Evolutionary conservation across 2,113 vertebrate genomes (phyloP), one percentile per base, ranked within the genome.

Genomic region (Notothenia coriiceps): DNA sequence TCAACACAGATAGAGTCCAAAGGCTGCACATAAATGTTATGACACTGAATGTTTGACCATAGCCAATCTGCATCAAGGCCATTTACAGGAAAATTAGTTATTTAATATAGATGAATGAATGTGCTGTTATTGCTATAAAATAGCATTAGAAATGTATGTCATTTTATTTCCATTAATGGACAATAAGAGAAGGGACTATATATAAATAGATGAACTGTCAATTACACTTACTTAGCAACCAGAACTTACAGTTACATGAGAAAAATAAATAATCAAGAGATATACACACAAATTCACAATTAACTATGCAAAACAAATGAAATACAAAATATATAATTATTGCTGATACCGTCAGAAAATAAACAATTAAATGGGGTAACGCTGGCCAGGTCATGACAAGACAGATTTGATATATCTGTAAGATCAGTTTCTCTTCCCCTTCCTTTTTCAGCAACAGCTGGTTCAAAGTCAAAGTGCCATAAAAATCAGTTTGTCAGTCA

Each of bases 381-480:
- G 1, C 2, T 5, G 5, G 4, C 4, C 29, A 33, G 12, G 12
- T 0, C 0, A 55, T 74, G 35, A 68, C 35, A 47, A 25, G 63
- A 54, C 70, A 13, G 15, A 18, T 52, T 14, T 25, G 40, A 35
- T 22, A 20, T 76, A 40, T 46, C 4, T 1, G 10, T 71, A 17
- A 57, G 2, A 47, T 52, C 33, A 1, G 18, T 70, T 81, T 74
- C 18, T 54, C 54, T 55, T 72, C 75, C 69, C 71, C 72, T 77
- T 81, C 43, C 62, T 80, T 43, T 55, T 43, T 55, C 9, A 18
- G 12, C 35, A 20, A 44, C 49, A 51, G 47, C 11, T 1, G 3
- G 93, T 90, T 79, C 93, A 94, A 95, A 95, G 93, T 94, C 93
- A 83, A 92, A 89, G 83, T 55, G 56, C 78, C 86, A 94, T 95